phyloP scores from a whole-genome alignment of 2,113 vertebrate species.

The Urocitellus parryii region DNA sequence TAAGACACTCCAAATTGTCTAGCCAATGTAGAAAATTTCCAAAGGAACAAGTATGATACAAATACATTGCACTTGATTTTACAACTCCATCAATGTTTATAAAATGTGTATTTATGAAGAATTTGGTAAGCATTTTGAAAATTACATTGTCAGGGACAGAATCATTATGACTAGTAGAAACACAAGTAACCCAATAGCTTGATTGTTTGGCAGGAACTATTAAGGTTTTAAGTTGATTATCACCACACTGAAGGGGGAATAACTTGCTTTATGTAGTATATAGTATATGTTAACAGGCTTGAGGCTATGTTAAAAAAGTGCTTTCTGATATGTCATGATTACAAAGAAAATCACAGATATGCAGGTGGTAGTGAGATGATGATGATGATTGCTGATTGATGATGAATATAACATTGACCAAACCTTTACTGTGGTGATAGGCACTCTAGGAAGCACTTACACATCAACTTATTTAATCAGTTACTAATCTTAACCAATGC shows the following conservation, averaged over 20 bases:
- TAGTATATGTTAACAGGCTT: not conserved
- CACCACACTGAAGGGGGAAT: not conserved
- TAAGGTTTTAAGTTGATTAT: not conserved
- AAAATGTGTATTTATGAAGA: not conserved
- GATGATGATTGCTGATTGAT: not conserved
- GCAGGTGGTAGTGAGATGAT: not conserved
- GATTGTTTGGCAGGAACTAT: not conserved
- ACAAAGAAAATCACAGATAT: constrained; percentile 12
- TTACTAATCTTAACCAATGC: not conserved
- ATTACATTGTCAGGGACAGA: not conserved
- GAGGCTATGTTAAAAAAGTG: not conserved
- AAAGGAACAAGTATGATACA: not conserved
- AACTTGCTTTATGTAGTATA: not conserved
- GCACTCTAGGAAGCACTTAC: not conserved
- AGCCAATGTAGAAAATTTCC: not conserved
- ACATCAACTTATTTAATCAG: not conserved
- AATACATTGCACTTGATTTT: not conserved
- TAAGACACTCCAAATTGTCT: not conserved
- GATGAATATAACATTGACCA: not conserved
- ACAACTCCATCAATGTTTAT: not conserved
- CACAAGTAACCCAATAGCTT: not conserved
- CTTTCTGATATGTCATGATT: not conserved
- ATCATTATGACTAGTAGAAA: not conserved
- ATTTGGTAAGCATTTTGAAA: not conserved
- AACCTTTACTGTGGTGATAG: not conserved